Evolutionary conservation across 37 sponge, comb jelly and placozoan species (phyloP).

Genomic region (Beroe forskalii): DNA sequence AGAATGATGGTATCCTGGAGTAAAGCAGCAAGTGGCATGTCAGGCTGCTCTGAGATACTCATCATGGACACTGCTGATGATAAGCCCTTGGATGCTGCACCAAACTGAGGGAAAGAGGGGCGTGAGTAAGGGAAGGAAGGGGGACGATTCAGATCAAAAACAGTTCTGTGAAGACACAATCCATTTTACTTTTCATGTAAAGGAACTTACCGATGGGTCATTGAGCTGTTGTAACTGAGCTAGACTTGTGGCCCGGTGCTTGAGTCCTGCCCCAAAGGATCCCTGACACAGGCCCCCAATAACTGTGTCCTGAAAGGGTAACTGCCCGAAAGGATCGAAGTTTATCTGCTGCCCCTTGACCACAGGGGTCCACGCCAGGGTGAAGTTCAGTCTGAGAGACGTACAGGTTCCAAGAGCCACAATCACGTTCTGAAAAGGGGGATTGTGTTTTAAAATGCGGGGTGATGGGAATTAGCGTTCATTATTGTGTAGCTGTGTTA

Average conservation of each 20-base stretch:
- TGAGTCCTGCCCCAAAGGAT: slow-evolving; percentile 19
- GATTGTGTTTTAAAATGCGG: neutral
- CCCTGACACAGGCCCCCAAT: slow-evolving; percentile 60
- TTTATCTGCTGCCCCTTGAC: slow-evolving; percentile 64
- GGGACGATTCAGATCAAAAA: neutral
- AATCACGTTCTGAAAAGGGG: slow-evolving; percentile 49
- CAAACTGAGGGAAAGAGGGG: neutral
- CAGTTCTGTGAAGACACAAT: neutral
- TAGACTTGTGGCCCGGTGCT: slow-evolving; percentile 22
- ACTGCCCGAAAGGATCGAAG: slow-evolving; percentile 47
- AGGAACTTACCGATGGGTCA: slow-evolving; percentile 16
- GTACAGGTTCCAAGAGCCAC: slow-evolving; percentile 65
- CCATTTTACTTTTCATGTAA: too few species aligned
- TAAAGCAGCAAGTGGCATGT: slow-evolving; percentile 38
- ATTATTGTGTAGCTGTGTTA: too few species aligned
- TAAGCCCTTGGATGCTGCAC: neutral
- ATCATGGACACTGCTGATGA: slow-evolving; percentile 62
- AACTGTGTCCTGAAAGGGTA: slow-evolving; percentile 56
- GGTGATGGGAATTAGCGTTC: neutral
- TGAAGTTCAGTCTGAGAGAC: slow-evolving; percentile 62
- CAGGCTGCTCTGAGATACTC: slow-evolving; percentile 56
- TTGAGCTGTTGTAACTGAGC: slow-evolving; percentile 55
- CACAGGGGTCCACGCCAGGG: slow-evolving; percentile 56
- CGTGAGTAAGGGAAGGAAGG: neutral
- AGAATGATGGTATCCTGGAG: slow-evolving; percentile 55